Evolutionary conservation across 2,797 vertebrate species (phyloP).

Genomic region (Rousettus madagascariensis): DNA sequence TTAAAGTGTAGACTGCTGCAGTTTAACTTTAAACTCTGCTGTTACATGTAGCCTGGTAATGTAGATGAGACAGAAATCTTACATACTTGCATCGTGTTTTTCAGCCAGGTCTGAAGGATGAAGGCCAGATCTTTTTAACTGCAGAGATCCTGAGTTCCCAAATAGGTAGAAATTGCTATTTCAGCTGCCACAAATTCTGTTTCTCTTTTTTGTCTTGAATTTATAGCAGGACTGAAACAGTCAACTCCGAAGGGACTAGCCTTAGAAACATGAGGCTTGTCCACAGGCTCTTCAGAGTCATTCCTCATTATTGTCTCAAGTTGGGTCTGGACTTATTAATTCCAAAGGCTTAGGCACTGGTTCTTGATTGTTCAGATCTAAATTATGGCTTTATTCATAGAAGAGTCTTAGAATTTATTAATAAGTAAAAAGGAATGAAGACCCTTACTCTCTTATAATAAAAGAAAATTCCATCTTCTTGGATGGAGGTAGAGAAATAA

Average conservation of each 20-base stretch:
- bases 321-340: not conserved
- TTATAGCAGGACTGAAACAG: not conserved
- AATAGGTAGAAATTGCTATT: not conserved
- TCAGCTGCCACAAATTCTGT: not conserved
- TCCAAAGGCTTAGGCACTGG: not conserved
- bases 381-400: not conserved
- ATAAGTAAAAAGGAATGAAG: not conserved
- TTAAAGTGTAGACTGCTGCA: not conserved
- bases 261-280: not conserved
- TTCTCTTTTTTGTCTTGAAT: slow-evolving; percentile 1
- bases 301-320: not conserved
- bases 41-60: not conserved
- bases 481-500: not conserved
- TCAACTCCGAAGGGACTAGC: not conserved
- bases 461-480: not conserved
- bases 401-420: not conserved
- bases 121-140: not conserved
- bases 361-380: not conserved
- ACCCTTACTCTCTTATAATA: not conserved
- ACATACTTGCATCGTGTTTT: not conserved
- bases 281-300: not conserved
- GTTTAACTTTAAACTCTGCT: not conserved
- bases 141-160: not conserved
- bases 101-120: not conserved
- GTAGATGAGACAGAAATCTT: not conserved